phyloP scores from a whole-genome alignment of 2,113 vertebrate genomes.

The Colinus virginianus region DNA sequence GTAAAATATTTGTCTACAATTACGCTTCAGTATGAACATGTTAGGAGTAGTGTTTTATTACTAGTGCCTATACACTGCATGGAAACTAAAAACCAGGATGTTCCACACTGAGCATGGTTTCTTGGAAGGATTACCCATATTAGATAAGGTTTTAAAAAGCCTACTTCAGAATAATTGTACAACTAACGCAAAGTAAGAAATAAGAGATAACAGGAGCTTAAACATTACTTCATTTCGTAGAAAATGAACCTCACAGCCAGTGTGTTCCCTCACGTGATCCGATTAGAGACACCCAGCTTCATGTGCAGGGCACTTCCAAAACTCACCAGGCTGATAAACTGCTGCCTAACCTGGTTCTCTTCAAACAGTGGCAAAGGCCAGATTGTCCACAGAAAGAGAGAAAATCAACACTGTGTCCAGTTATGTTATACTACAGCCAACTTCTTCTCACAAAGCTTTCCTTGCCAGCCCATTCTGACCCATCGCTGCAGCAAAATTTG shows the following conservation, averaged over 20 bases:
- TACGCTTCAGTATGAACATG: not conserved
- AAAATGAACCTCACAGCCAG: conserved; percentile 33
- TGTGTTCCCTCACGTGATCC: not conserved
- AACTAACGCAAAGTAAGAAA: not conserved
- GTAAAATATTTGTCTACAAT: not conserved
- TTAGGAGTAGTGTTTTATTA: not conserved
- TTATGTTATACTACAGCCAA: not conserved
- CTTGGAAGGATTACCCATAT: not conserved
- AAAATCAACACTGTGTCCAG: not conserved
- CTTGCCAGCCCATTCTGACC: not conserved
- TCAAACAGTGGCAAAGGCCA: not conserved
- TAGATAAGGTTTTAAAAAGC: not conserved
- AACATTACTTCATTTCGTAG: not conserved
- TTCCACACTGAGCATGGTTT: not conserved
- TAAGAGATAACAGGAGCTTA: not conserved
- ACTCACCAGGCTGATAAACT: not conserved
- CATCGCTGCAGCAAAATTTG: not conserved
- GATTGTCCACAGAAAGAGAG: not conserved
- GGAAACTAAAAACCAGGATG: not conserved
- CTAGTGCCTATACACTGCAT: not conserved
- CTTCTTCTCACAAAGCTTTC: not conserved
- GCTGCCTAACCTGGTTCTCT: not conserved
- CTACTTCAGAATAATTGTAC: not conserved
- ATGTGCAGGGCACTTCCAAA: not conserved
- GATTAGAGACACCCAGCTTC: not conserved